Evolutionary conservation across 2,797 vertebrate genomes (phyloP).

Genomic region (Lacerta bilineata): DNA sequence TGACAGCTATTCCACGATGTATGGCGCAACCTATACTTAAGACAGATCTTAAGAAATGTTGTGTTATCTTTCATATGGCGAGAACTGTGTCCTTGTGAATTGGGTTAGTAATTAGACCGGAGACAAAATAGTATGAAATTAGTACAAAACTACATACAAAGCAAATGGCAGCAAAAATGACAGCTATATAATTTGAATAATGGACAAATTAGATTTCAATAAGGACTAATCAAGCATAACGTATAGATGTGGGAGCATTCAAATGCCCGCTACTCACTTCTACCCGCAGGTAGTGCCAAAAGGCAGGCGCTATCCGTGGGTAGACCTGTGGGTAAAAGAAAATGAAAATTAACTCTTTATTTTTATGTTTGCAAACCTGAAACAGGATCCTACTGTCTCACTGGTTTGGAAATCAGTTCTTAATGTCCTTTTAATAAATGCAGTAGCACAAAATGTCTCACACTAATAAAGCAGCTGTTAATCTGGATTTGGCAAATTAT

Average conservation of each 20-base stretch:
- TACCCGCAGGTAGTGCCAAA: constrained; percentile 85
- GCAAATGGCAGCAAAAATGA: constrained; percentile 71
- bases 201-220: constrained; percentile 60
- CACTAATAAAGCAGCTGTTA: neutral
- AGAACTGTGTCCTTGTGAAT: constrained; percentile 42
- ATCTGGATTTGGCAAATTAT: neutral
- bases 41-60: constrained; percentile 47
- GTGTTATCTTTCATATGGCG: constrained; percentile 47
- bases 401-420: constrained; percentile 45
- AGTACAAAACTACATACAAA: constrained; percentile 62
- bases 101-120: constrained; percentile 58
- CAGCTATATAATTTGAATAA: constrained; percentile 59
- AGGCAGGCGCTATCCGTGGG: constrained; percentile 82
- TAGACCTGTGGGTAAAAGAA: constrained; percentile 82
- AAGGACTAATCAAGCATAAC: constrained; percentile 62
- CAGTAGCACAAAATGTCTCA: neutral
- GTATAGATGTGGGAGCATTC: constrained; percentile 71
- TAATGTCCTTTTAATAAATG: constrained; percentile 4
- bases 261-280: constrained; percentile 80
- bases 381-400: constrained; percentile 44
- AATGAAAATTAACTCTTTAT: constrained; percentile 77
- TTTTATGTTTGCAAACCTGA: constrained; percentile 65
- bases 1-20: constrained; percentile 48
- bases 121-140: constrained; percentile 62
- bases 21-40: constrained; percentile 63